Conservation (phyloP, 2,888 invertebrate genomes). For the Tenthredo distinguenda region DNA sequence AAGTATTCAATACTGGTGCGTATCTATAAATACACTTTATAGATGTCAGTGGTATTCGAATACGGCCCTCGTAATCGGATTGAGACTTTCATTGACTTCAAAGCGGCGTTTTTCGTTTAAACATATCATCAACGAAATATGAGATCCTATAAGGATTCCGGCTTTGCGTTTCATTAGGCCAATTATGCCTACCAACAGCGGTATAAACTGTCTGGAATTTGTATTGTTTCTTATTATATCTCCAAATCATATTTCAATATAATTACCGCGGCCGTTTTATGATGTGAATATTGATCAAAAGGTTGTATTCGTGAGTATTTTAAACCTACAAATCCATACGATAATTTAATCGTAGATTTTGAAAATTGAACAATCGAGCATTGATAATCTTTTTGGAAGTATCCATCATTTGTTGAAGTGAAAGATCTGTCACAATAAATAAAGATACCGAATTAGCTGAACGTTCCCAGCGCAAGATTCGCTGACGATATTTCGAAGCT, state of each 20-base stretch:
- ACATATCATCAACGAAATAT: conserved; percentile 4
- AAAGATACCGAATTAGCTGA: not conserved
- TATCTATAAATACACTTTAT: not conserved
- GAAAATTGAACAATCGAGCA: not conserved
- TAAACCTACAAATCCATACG: not conserved
- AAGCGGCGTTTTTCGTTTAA: conserved; percentile 18
- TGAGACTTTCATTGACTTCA: conserved; percentile 20
- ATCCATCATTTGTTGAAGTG: not conserved
- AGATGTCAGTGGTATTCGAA: not conserved
- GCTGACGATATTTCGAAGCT: not conserved
- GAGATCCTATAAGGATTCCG: not conserved
- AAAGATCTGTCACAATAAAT: not conserved
- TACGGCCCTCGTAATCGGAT: conserved; percentile 15
- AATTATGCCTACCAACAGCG: not conserved
- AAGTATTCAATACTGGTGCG: not conserved
- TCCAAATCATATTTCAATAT: not conserved
- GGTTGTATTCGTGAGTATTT: not conserved
- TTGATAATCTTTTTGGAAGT: not conserved
- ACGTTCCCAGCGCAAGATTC: not conserved
- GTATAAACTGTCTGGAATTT: not conserved
- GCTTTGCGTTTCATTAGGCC: conserved; percentile 14
- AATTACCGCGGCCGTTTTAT: not conserved
- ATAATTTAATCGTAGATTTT: not conserved
- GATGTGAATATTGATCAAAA: not conserved
- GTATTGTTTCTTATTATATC: not conserved